These are phyloP conservation scores for Nemurella pictetii DNA, from an alignment of 2,888 invertebrate species.

Conservation along the genomic window DNA sequence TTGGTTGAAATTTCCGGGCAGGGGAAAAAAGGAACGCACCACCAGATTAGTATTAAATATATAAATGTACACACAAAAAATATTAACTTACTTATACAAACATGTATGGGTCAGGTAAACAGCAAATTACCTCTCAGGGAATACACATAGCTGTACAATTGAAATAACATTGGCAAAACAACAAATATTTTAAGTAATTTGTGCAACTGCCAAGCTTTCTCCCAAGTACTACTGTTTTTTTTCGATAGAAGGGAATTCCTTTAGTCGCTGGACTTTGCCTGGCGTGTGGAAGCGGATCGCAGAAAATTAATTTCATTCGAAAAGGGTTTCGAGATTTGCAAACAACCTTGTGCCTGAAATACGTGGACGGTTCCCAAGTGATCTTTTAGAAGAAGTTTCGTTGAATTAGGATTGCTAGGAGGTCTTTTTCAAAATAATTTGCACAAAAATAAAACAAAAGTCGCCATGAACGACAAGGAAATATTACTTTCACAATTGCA, in stretches of 20 bases:
- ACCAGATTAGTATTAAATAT: constrained; percentile 36
- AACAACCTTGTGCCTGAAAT: background rate
- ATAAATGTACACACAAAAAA: background rate
- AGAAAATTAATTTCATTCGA: background rate
- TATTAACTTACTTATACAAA: background rate
- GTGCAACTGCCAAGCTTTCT: background rate
- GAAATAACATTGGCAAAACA: background rate
- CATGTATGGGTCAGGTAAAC: background rate
- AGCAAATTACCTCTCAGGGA: background rate
- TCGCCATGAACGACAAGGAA: too few species aligned
- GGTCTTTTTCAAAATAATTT: too few species aligned
- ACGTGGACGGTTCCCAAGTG: too few species aligned
- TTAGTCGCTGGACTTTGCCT: background rate
- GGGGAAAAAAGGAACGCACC: constrained; percentile 34
- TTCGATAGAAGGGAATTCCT: background rate
- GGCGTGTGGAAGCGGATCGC: background rate
- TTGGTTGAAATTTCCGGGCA: constrained; percentile 42
- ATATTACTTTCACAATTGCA: too few species aligned
- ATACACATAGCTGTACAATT: background rate
- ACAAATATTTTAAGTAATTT: too few species aligned
- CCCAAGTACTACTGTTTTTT: too few species aligned
- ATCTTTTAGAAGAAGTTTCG: too few species aligned
- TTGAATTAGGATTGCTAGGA: too few species aligned
- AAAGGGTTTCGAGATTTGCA: background rate
- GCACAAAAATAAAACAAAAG: too few species aligned